These are phyloP conservation scores for Pterobdella sp. DNA, from an alignment of 2,888 invertebrate genomes.

Conservation along the genomic window DNA sequence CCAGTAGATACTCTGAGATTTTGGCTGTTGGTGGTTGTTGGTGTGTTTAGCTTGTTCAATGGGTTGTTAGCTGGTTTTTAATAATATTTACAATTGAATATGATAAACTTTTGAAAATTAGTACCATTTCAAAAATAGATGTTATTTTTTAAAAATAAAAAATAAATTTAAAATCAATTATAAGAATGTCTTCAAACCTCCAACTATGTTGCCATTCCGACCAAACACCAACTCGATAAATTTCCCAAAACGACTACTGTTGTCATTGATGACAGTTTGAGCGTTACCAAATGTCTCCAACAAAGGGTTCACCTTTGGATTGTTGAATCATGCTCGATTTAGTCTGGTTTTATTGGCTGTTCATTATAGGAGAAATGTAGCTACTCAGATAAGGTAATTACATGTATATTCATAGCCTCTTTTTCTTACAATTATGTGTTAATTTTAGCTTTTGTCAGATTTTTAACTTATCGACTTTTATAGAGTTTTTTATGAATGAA, in stretches of 20 bases:
- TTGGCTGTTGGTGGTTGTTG: constrained; percentile 38
- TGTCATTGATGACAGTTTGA: constrained; percentile 46
- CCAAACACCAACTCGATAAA: constrained; percentile 45
- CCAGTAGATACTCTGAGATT: constrained; percentile 46
- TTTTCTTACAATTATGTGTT: no score
- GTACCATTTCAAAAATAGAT: not conserved
- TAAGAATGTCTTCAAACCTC: constrained; percentile 40
- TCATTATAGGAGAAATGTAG: no score
- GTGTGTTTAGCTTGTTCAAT: not conserved
- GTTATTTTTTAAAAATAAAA: not conserved
- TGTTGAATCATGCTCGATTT: not conserved
- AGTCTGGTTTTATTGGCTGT: not conserved
- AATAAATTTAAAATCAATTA: not conserved
- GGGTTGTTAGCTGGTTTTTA: not conserved
- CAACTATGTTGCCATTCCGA: constrained; percentile 42
- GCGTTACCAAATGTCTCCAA: constrained; percentile 47
- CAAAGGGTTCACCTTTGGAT: constrained; percentile 39
- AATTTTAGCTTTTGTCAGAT: no score
- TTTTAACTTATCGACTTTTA: no score
- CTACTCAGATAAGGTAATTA: no score
- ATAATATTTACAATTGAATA: not conserved
- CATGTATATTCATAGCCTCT: no score
- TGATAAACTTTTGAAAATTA: not conserved
- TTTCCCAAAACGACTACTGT: constrained; percentile 43
- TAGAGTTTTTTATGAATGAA: no score